Conservation (phyloP, 37 sponge, comb jelly and placozoan genomes). For the Halichondria panicea region DNA sequence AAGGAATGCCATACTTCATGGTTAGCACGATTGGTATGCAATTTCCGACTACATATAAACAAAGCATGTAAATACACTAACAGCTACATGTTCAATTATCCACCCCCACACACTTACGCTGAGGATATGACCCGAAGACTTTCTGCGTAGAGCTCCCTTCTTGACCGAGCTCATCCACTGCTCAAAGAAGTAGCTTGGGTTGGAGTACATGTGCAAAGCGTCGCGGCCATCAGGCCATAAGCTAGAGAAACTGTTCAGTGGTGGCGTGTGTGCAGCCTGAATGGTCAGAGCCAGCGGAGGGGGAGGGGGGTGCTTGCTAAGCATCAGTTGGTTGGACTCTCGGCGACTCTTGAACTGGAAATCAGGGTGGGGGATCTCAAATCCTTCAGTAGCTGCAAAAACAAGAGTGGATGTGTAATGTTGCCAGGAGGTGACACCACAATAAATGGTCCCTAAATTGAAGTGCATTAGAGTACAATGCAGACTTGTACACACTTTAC, state of each 20-base stretch:
- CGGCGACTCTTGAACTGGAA: slow-evolving; percentile 24
- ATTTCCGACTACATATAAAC: no score
- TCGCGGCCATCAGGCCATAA: slow-evolving; percentile 28
- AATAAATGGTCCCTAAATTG: no score
- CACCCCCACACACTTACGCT: slow-evolving; percentile 6
- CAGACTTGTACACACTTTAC: no score
- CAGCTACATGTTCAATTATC: neutral
- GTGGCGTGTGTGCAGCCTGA: neutral
- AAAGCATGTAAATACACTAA: no score
- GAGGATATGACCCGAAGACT: neutral
- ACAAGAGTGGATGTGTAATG: no score
- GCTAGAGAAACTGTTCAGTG: slow-evolving; percentile 5
- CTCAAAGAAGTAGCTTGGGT: slow-evolving; percentile 66
- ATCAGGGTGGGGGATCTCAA: slow-evolving; percentile 8
- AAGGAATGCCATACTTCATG: no score
- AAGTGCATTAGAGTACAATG: no score
- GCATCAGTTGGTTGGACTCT: slow-evolving; percentile 8
- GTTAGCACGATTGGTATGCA: no score
- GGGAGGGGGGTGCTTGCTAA: slow-evolving; percentile 3
- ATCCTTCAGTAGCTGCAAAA: no score
- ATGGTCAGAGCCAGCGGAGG: slow-evolving; percentile 15
- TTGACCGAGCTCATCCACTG: slow-evolving; percentile 49
- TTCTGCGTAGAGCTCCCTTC: slow-evolving; percentile 5
- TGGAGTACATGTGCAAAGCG: slow-evolving; percentile 29
- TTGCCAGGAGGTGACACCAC: no score